Base-by-base conservation (phyloP, 2,113 vertebrate genomes). In the Euleptes europaea region DNA sequence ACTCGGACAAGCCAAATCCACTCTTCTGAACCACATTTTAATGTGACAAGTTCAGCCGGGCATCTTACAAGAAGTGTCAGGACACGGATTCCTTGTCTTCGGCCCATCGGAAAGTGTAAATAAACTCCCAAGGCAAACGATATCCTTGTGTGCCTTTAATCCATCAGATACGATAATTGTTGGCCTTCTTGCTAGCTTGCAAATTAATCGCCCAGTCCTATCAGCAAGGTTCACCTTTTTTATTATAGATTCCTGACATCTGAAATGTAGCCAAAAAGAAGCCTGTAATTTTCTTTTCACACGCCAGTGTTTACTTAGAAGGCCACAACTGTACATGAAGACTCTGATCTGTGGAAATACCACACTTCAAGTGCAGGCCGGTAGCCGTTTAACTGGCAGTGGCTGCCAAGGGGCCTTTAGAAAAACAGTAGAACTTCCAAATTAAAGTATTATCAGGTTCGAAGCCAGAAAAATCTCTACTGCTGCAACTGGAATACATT, bases 211-310 rank as follows among this genome's bases (percentile, higher is more conserved):
- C 78, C 83, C 82, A 1, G 35, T 87, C 91, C 88, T 84, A 92
- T 85, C 94, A 94, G 89, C 92, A 93, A 95, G 92, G 92, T 91
- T 88, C 84, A 91, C 82, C 84, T 92, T 89, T 91, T 85, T 85
- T 88, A 88, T 85, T 90, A 88, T 63, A 28, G 79, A 85, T 0
- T 2, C 79, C 77, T 93, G 84, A 88, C 87, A 88, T 35, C 7
- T 47, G 60, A 92, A 86, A 84, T 88, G 78, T 90, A 80, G 89
- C 86, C 88, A 84, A 92, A 86, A 86, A 86, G 87, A 78, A 65
- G 75, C 6, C 79, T 88, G 81, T 88, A 66, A 86, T 89, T 88
- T 86, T n/a, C 69, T 74, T 51, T 80, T 86, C 88, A 77, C 10
- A 81, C 51, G 63, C 70, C 65, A 31, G 35, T 49, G 51, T 73